A percentile compares a stretch with the other conserved stretches of the same genome.
phyloP scores from a whole-genome alignment of 2,797 vertebrate genomes.

The Myoxocephalus aenaeus region DNA sequence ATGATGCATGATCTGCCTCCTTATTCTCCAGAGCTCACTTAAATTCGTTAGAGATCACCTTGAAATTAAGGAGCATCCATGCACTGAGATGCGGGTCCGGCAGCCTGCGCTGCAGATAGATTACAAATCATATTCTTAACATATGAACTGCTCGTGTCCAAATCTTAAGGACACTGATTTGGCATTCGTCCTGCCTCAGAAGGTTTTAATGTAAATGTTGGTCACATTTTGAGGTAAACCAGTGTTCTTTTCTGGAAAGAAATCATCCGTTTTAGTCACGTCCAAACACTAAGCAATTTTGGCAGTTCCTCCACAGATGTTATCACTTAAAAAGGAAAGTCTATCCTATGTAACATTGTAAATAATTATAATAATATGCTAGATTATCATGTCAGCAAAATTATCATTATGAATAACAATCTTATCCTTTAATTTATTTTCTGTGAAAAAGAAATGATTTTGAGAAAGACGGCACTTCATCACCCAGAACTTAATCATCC shows the following conservation, averaged over 20 bases:
- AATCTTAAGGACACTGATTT: background rate
- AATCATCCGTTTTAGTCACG: constrained; percentile 36
- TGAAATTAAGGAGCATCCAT: constrained; percentile 10
- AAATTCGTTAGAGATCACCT: too few species aligned
- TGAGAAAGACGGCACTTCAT: constrained; percentile 12
- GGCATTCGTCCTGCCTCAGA: constrained; percentile 11
- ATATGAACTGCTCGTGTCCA: background rate
- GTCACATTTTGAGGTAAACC: background rate
- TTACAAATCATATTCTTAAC: background rate
- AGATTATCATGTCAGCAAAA: constrained; percentile 30
- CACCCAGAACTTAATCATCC: constrained; percentile 2
- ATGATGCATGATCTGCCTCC: background rate
- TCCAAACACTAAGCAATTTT: constrained; percentile 36
- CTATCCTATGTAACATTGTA: constrained; percentile 27
- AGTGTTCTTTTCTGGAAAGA: constrained; percentile 19
- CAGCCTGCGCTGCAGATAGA: too few species aligned
- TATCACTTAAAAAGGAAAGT: constrained; percentile 49
- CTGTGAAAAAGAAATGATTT: constrained; percentile 20
- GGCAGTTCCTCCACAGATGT: constrained; percentile 43
- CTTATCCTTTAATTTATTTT: background rate
- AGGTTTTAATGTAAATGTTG: constrained; percentile 21
- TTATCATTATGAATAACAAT: constrained; percentile 16
- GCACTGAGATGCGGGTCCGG: background rate
- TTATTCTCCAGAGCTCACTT: constrained; percentile 1
- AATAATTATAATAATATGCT: constrained; percentile 35